Conservation (phyloP, 2,888 invertebrate genomes). For the Lithosia quadra region DNA sequence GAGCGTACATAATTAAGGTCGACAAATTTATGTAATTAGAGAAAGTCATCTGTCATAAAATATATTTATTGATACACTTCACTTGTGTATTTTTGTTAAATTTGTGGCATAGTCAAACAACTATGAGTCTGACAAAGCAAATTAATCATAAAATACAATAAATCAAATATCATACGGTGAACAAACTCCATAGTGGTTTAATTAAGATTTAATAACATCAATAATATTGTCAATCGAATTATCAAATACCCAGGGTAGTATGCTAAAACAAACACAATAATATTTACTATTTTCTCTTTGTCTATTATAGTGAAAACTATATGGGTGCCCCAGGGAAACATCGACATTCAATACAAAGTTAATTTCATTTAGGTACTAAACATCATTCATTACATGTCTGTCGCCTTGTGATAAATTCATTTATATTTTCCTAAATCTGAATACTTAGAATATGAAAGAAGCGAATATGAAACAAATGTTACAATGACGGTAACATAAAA, state of each 20-base stretch:
- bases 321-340: no score
- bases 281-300: neutral
- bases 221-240: neutral
- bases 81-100: neutral
- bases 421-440: no score
- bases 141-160: neutral
- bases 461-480: neutral
- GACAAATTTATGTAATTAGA: slow-evolving; percentile 15
- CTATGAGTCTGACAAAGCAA: neutral
- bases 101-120: neutral
- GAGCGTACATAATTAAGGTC: slow-evolving; percentile 15
- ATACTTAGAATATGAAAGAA: neutral
- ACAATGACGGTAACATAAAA: neutral
- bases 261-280: neutral
- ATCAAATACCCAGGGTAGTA: no score
- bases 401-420: no score
- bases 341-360: no score
- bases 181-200: neutral
- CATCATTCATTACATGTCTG: no score
- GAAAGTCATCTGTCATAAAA: slow-evolving; percentile 11
- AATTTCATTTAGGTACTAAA: no score
- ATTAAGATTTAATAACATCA: neutral
- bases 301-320: no score
- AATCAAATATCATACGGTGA: neutral
- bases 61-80: slow-evolving; percentile 7